A percentile compares a stretch with the other conserved stretches of the same genome.
Evolutionary conservation across 2,888 invertebrate species (phyloP).

Genomic region (Vandiemenella viatica): DNA sequence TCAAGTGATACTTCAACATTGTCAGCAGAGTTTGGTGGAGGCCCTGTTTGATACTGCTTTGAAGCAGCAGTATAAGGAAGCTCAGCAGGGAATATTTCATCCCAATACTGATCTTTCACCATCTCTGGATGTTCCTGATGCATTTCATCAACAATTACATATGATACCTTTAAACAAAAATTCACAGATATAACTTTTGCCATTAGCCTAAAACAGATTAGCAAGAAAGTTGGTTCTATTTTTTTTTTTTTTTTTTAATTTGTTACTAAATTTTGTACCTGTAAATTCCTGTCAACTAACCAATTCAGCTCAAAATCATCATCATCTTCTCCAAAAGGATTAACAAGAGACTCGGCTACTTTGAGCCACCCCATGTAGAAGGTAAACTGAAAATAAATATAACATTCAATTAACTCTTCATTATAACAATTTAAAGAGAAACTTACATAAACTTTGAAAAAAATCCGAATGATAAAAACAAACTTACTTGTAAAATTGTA

Average conservation of each 20-base stretch:
- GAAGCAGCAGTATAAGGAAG: constrained; percentile 33
- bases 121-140: constrained; percentile 28
- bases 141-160: constrained; percentile 31
- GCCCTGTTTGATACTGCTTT: constrained; percentile 29
- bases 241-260: no score
- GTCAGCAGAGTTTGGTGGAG: constrained; percentile 29
- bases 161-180: constrained; percentile 29
- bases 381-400: constrained; percentile 28
- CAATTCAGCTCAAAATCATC: constrained; percentile 30
- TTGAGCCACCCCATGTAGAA: constrained; percentile 38
- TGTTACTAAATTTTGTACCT: no score
- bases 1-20: constrained; percentile 18
- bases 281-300: constrained; percentile 33
- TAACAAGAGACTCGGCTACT: constrained; percentile 35
- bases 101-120: constrained; percentile 30
- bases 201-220: no score
- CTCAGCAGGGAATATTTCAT: constrained; percentile 26
- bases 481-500: constrained; percentile 28
- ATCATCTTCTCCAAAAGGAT: constrained; percentile 28
- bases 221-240: no score
- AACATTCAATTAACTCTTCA: neutral
- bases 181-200: no score
- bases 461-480: no score
- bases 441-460: no score
- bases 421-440: no score